Evolutionary conservation across 2,797 vertebrate genomes (phyloP), one percentile per base, ranked within the genome.

Genomic region (Melanotaenia boesemani): DNA sequence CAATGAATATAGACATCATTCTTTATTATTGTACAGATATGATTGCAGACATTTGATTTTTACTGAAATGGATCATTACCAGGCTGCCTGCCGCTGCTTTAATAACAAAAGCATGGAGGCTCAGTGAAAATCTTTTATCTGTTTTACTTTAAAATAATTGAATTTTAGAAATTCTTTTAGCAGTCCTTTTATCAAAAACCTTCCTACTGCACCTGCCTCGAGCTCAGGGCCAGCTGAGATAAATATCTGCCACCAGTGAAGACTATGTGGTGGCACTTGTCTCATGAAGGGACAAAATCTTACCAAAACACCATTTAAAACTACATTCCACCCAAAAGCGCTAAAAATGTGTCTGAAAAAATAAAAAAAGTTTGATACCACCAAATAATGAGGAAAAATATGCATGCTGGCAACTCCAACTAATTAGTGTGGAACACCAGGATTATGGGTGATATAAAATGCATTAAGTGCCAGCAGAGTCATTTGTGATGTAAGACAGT

Each of bases 391-490:
- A 89, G 77, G 77, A 77, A 76, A 89, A 93, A 92, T 92, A 88
- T 90, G 83, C 84, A 87, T 83, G 82, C 73, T 93, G 91, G 90
- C 90, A 93, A 89, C 79, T 86, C 84, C 75, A 59, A 71, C 86
- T 94, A 93, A 94, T 95, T 94, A 94, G 89, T 86, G 87, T 86
- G 87, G 82, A 93, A 91, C 92, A 90, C 86, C 84, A 92, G 92
- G 91, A 95, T 94, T 94, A 93, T 91, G 90, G 94, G 92, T 91
- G 89, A 93, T 93, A 89, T 92, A 91, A 94, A 94, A 94, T 89
- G 86, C 89, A 94, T 93, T 93, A 91, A 87, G 87, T 88, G 83
- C 85, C 86, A 76, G 84, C 82, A 60, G 89, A 86, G 86, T 93
- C 84, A 91, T 93, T 94, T 92, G 89, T 91, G 90, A 94, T 88